These are phyloP conservation scores for Lepisosteus oculatus DNA, from an alignment of 2,113 vertebrate species.

Conservation along the genomic window DNA sequence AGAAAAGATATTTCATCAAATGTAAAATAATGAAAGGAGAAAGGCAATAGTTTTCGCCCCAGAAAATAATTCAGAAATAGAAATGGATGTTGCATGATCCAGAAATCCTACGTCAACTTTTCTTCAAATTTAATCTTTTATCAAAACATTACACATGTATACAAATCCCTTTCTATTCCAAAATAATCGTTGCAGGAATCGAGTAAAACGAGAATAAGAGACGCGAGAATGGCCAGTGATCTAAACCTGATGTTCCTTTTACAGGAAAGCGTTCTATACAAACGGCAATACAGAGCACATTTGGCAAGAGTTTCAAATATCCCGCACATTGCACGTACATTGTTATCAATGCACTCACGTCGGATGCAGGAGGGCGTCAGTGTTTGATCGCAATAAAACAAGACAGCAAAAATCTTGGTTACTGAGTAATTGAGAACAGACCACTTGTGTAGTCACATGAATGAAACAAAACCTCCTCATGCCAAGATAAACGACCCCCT, in stretches of 20 bases:
- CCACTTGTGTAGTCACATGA: conserved; percentile 20
- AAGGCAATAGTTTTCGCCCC: not conserved
- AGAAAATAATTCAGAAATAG: too few species aligned
- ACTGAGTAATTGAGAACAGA: conserved; percentile 50
- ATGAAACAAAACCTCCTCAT: conserved; percentile 47
- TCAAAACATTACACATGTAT: too few species aligned
- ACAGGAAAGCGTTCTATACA: too few species aligned
- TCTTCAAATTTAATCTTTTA: too few species aligned
- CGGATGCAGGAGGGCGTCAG: conserved; percentile 31
- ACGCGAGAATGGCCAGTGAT: too few species aligned
- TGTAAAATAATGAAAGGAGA: conserved; percentile 7
- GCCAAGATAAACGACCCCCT: conserved; percentile 57
- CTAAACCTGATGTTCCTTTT: too few species aligned
- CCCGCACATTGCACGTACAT: conserved; percentile 55
- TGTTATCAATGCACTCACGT: conserved; percentile 32
- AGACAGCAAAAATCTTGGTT: conserved; percentile 24
- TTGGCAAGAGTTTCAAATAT: conserved; percentile 21
- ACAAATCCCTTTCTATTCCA: too few species aligned
- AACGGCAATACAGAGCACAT: conserved; percentile 15
- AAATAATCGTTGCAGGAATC: too few species aligned
- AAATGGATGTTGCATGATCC: too few species aligned
- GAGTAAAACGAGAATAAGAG: too few species aligned
- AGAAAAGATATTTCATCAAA: not conserved
- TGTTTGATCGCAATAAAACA: conserved; percentile 36
- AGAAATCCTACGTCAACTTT: too few species aligned